Base-by-base conservation (phyloP, 1,140 invertebrate genomes). In the Harpegnathos saltator region DNA sequence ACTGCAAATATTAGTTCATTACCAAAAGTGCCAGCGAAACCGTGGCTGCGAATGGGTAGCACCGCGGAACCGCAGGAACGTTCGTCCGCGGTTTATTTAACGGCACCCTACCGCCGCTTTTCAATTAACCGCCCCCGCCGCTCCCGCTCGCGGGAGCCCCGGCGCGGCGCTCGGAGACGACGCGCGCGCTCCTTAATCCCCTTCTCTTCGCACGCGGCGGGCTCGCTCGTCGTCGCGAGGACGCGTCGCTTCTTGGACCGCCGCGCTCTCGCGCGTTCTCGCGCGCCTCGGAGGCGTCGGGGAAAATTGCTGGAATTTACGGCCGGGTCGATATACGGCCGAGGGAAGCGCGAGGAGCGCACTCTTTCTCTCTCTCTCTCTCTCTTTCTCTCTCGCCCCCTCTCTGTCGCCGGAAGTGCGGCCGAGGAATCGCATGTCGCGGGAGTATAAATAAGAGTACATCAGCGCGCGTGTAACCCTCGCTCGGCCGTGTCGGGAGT, bases 1-100 rank as follows among this genome's bases (percentile, higher is more conserved):
- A 91, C 87, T 73, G 92, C 92, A 94, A 94, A 94, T 94, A 94
- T 94, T 94, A 94, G 93, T 94, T 94, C 93, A 94, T 94, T 94
- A 94, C 89, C 89, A 93, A 94, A 94, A 94, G 93, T 94, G 93
- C 90, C 91, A 89, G 91, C 83, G 89, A 86, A 89, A 90, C 88
- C 82, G 86, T 74, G 75, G 86, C 71, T 87, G 86, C 89, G 89
- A 87, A 86, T 82, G 86, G 58, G 85, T 88, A 88, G 85, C 85
- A 87, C 82, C 86, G 89, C 89, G 88, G 78, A 87, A 87, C 85
- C 89, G 85, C 85, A 83, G 87, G 81, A 90, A 90, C 89, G 90
- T 90, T 84, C 88, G 85, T 89, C 84, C 87, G 82, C 86, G 90
- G 90, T 91, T 91, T 91, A 90, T 93, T 93, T 91, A 90, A 93